phyloP scores from a whole-genome alignment of 2,797 vertebrate species.

The Rhinogobio ventralis region DNA sequence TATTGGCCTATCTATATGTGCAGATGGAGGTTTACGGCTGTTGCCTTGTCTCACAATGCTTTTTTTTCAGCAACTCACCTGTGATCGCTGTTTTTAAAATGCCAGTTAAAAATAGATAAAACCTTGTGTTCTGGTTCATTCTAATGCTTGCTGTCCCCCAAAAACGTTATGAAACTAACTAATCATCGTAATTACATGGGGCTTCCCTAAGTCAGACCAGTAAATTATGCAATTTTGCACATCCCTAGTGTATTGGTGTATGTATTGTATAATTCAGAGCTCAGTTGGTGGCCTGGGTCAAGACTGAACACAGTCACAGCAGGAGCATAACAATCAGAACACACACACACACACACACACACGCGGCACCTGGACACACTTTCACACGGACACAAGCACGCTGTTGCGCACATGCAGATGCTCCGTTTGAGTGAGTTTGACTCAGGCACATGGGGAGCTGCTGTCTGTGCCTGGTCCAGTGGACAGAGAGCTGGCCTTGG shows the following conservation, averaged over 20 bases:
- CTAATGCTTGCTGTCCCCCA: not conserved
- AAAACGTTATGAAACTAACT: not conserved
- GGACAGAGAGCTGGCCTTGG: constrained; percentile 39
- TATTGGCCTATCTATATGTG: not conserved
- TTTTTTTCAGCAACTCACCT: not conserved
- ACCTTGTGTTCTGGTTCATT: not conserved
- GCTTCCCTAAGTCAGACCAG: not conserved
- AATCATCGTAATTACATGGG: not conserved
- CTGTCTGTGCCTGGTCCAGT: constrained; percentile 54
- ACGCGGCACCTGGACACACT: constrained; percentile 3
- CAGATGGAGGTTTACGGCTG: not conserved
- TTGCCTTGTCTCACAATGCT: not conserved
- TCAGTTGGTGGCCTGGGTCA: constrained; percentile 49
- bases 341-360: constrained; percentile 11
- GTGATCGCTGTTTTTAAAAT: not conserved
- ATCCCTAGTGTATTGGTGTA: not conserved
- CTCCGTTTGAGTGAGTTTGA: not conserved
- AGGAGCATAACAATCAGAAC: constrained; percentile 33
- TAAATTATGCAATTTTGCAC: not conserved
- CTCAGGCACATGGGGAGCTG: constrained; percentile 42
- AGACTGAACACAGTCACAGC: constrained; percentile 28
- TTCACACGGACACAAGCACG: constrained; percentile 25
- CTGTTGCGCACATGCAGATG: constrained; percentile 33
- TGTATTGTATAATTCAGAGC: constrained; percentile 53
- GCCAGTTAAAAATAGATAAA: not conserved